Conservation (phyloP, 2,888 invertebrate genomes). For the Philereme vetulata region DNA sequence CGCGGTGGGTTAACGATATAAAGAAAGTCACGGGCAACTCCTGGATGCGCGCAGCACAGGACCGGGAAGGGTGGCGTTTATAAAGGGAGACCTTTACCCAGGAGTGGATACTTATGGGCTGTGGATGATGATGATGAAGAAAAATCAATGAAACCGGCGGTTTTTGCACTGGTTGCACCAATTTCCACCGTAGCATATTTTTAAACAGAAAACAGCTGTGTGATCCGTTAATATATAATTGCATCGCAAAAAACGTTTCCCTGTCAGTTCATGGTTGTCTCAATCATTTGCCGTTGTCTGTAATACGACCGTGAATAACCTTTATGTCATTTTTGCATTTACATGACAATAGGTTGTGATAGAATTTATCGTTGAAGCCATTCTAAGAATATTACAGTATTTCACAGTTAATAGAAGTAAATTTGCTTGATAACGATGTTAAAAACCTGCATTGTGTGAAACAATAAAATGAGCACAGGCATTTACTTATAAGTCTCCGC, state of each 20-base stretch:
- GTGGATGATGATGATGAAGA: no score
- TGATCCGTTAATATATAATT: slow-evolving; percentile 27
- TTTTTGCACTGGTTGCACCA: no score
- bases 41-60: no score
- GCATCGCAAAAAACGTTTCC: slow-evolving; percentile 45
- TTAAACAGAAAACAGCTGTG: background rate
- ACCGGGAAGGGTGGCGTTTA: no score
- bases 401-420: slow-evolving; percentile 11
- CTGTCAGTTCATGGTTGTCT: slow-evolving; percentile 47
- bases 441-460: background rate
- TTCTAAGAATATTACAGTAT: slow-evolving; percentile 19
- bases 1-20: no score
- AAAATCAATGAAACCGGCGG: no score
- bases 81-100: no score
- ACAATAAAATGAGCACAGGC: background rate
- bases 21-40: no score
- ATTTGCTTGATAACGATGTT: slow-evolving; percentile 2
- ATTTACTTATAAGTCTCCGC: no score
- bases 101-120: no score
- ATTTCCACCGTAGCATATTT: background rate
- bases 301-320: slow-evolving; percentile 25
- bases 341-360: slow-evolving; percentile 31
- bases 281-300: slow-evolving; percentile 47
- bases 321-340: slow-evolving; percentile 33
- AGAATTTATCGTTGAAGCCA: slow-evolving; percentile 11